Evolutionary conservation across 2,113 vertebrate genomes (phyloP).

Genomic region (Bos indicus): DNA sequence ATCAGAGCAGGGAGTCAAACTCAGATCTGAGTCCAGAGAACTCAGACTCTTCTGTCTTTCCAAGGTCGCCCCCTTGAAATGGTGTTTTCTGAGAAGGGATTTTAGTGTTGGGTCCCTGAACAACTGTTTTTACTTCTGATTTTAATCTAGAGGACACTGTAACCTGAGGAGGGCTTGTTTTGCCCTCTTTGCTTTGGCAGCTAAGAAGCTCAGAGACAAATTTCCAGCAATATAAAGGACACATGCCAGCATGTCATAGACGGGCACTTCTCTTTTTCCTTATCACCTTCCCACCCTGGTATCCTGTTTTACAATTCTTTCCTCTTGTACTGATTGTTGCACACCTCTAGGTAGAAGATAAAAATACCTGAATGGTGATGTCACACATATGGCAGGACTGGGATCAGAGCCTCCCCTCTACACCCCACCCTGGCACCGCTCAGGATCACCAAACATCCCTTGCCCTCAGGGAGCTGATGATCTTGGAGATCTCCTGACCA

Average conservation of each 20-base stretch:
- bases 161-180: not conserved
- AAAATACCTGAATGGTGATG: not conserved
- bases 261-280: not conserved
- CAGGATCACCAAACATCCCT: not conserved
- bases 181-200: not conserved
- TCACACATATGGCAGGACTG: accelerated
- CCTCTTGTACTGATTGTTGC: not conserved
- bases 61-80: not conserved
- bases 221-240: not conserved
- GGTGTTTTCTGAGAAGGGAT: not conserved
- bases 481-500: accelerated
- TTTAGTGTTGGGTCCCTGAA: not conserved
- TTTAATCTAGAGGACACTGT: not conserved
- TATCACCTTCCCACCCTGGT: too few relatives aligned
- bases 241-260: accelerated
- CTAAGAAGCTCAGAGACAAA: not conserved
- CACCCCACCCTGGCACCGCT: accelerated
- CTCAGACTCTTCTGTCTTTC: not conserved
- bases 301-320: not conserved
- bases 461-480: accelerated
- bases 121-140: not conserved
- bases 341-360: not conserved
- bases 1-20: not conserved
- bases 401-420: not conserved
- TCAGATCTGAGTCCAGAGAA: not conserved